These are phyloP conservation scores for Bolinopsis microptera DNA, from an alignment of 37 sponge, comb jelly and placozoan species.

Conservation along the genomic window DNA sequence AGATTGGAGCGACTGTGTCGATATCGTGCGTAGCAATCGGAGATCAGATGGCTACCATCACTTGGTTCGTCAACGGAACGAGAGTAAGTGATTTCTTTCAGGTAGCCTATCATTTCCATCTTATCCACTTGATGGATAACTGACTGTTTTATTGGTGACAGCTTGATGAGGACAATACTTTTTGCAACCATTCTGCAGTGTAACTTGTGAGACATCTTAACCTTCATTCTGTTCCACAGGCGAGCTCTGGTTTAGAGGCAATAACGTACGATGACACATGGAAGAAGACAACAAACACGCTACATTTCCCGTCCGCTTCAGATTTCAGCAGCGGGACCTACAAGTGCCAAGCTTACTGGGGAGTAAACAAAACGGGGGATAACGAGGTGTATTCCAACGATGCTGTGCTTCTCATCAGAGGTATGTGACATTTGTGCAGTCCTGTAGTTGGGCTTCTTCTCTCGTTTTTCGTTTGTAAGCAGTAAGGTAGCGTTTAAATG, in stretches of 20 bases:
- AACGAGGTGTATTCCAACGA: background rate
- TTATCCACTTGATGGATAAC: too few relatives aligned
- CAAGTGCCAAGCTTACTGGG: slow-evolving; percentile 27
- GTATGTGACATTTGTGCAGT: slow-evolving; percentile 1
- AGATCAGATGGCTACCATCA: background rate
- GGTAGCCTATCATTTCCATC: too few relatives aligned
- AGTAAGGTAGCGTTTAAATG: background rate
- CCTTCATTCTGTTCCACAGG: background rate
- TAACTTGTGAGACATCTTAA: too few relatives aligned
- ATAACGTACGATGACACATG: background rate
- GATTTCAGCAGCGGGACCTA: background rate
- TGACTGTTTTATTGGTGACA: too few relatives aligned
- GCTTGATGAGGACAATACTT: too few relatives aligned
- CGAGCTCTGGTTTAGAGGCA: background rate
- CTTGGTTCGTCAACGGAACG: slow-evolving; percentile 3
- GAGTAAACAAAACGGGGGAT: background rate
- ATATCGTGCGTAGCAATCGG: background rate
- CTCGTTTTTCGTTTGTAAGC: too few relatives aligned
- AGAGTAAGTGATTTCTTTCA: slow-evolving; percentile 38
- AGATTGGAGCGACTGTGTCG: slow-evolving; percentile 1
- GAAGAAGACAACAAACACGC: background rate
- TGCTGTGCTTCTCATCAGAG: background rate
- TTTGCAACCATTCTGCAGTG: too few relatives aligned
- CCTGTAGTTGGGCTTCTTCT: too few relatives aligned
- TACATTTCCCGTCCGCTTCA: slow-evolving; percentile 27